A percentile compares a stretch with the other conserved stretches of the same genome.
These are phyloP conservation scores for Oostethus manadensis DNA, from an alignment of 2,113 vertebrate species.

Conservation along the genomic window DNA sequence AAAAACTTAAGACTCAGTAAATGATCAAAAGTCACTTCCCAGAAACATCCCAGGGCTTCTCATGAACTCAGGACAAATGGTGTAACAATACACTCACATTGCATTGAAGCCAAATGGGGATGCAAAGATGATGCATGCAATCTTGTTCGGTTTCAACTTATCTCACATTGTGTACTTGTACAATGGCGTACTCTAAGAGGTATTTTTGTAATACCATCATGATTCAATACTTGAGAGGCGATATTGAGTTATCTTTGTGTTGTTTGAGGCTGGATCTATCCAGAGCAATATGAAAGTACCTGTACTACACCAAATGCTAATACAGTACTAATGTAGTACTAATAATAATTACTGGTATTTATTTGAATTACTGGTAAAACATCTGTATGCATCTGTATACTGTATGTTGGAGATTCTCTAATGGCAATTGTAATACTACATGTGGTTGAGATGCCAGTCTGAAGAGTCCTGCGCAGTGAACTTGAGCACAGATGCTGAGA, in stretches of 20 bases:
- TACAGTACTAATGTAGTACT: conserved; percentile 1
- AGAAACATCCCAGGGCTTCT: conserved; percentile 5
- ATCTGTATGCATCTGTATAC: too few relatives aligned
- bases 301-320: background rate
- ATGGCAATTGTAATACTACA: too few relatives aligned
- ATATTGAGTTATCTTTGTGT: conserved; percentile 30
- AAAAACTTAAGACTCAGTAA: conserved; percentile 8
- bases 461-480: background rate
- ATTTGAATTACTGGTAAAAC: background rate
- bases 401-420: background rate
- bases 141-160: conserved; percentile 12
- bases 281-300: background rate
- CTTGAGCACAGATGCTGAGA: background rate
- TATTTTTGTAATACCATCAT: conserved; percentile 48
- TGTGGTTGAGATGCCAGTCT: background rate
- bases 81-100: conserved; percentile 15
- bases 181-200: conserved; percentile 28
- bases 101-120: conserved; percentile 22
- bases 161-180: conserved; percentile 16
- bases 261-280: conserved; percentile 22
- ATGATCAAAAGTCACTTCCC: conserved; percentile 31
- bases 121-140: conserved; percentile 23
- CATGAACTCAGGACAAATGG: conserved; percentile 32
- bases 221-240: conserved; percentile 53
- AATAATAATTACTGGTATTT: conserved; percentile 12